Evolutionary conservation across 2,888 invertebrate species (phyloP).

Genomic region (Aspidiotus destructor): DNA sequence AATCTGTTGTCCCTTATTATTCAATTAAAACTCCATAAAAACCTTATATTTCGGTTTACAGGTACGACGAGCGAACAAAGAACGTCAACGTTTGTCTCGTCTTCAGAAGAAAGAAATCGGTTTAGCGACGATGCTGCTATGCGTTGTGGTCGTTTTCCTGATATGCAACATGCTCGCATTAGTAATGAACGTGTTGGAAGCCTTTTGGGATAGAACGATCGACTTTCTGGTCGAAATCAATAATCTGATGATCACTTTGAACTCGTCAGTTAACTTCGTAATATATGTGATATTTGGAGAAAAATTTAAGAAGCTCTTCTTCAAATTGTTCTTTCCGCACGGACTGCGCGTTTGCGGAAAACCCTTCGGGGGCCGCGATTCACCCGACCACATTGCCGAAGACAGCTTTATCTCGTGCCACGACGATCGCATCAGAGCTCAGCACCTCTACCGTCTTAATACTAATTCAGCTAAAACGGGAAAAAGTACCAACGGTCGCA

Average conservation of each 20-base stretch:
- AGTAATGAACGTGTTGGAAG: conserved; percentile 76
- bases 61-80: conserved; percentile 79
- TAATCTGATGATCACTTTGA: conserved; percentile 89
- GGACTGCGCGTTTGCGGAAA: conserved; percentile 42
- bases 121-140: conserved; percentile 86
- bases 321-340: conserved; percentile 64
- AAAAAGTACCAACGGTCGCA: neutral
- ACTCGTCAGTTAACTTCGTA: conserved; percentile 94
- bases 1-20: too few species aligned
- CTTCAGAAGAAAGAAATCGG: conserved; percentile 87
- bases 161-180: conserved; percentile 81
- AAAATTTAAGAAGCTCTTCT: conserved; percentile 82
- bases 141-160: conserved; percentile 89
- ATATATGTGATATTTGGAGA: conserved; percentile 97
- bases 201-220: conserved; percentile 57
- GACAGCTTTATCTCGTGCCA: conserved; percentile 70
- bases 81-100: conserved; percentile 78
- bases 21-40: neutral
- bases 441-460: conserved; percentile 21
- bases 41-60: conserved; percentile 40
- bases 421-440: conserved; percentile 40
- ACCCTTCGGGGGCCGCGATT: conserved; percentile 52
- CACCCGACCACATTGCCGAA: conserved; percentile 53
- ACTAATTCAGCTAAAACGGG: conserved; percentile 8
- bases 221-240: conserved; percentile 68